A percentile compares a stretch with the other conserved stretches of the same genome.
phyloP scores from a whole-genome alignment of 2,888 invertebrate genomes.

The Chloromyia formosa region DNA sequence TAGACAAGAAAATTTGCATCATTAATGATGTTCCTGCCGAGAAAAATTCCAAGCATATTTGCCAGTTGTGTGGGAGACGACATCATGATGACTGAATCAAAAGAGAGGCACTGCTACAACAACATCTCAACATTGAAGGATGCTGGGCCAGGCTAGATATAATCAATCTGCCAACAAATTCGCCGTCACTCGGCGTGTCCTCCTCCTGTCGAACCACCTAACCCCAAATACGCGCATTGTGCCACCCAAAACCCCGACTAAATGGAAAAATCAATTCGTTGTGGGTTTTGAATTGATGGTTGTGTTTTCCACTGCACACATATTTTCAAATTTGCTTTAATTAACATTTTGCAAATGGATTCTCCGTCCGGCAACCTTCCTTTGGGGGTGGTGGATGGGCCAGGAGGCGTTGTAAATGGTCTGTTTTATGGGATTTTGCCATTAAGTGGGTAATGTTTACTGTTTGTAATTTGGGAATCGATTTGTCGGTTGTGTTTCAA shows the following conservation, averaged over 20 bases:
- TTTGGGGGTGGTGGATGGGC: no score
- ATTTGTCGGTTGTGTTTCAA: no score
- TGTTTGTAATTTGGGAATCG: no score
- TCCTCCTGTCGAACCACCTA: no score
- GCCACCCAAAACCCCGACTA: background rate
- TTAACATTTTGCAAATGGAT: background rate
- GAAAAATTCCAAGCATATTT: background rate
- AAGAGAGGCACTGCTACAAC: background rate
- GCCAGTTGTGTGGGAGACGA: background rate
- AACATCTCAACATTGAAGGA: no score
- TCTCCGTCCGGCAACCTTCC: background rate
- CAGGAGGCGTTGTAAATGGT: no score
- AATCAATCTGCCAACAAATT: no score
- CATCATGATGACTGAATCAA: background rate
- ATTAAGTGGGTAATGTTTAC: no score
- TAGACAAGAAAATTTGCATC: constrained; percentile 19
- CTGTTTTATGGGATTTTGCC: no score
- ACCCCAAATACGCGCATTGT: no score
- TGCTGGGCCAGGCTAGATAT: no score
- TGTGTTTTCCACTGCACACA: background rate
- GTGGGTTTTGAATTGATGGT: constrained; percentile 9
- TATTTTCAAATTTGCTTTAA: constrained; percentile 11
- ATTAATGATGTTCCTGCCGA: background rate
- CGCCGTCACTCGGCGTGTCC: no score
- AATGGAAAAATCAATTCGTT: constrained; percentile 15